These are phyloP conservation scores for Papilio xuthus DNA, from an alignment of 1,140 invertebrate genomes.

Conservation along the genomic window DNA sequence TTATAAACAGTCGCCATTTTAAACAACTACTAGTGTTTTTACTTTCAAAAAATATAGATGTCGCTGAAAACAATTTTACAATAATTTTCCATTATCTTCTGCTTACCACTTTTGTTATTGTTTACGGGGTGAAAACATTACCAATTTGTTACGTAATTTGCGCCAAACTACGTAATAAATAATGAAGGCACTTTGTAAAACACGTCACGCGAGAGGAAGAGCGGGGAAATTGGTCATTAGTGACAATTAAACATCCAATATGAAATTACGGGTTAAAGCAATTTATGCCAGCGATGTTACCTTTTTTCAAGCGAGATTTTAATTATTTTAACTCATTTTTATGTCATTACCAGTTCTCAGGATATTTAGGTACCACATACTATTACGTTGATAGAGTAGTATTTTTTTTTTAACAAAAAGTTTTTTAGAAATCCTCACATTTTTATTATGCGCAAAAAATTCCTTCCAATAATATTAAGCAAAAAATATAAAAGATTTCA, in stretches of 20 bases:
- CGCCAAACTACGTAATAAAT: slow-evolving; percentile 10
- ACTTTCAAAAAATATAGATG: too few relatives aligned
- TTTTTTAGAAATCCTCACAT: too few relatives aligned
- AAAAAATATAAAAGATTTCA: too few relatives aligned
- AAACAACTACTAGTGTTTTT: background rate
- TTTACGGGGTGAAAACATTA: background rate
- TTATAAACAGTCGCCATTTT: background rate
- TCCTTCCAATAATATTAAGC: too few relatives aligned
- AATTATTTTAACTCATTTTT: background rate
- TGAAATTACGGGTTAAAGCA: slow-evolving; percentile 13
- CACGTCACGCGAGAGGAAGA: slow-evolving; percentile 6
- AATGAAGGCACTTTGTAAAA: slow-evolving; percentile 15
- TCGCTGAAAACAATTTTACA: too few relatives aligned
- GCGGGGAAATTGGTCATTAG: slow-evolving; percentile 8
- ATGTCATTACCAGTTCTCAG: too few relatives aligned
- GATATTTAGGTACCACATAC: too few relatives aligned
- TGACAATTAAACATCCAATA: slow-evolving; percentile 9
- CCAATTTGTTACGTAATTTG: background rate
- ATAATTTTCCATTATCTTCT: background rate
- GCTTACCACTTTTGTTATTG: background rate
- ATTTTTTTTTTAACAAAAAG: too few relatives aligned
- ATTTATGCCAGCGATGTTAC: background rate
- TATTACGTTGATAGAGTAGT: too few relatives aligned
- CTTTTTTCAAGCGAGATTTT: background rate
- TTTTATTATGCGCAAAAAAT: too few relatives aligned